These are phyloP conservation scores for Natrix natrix DNA, from an alignment of 2,797 vertebrate genomes.

Conservation along the genomic window DNA sequence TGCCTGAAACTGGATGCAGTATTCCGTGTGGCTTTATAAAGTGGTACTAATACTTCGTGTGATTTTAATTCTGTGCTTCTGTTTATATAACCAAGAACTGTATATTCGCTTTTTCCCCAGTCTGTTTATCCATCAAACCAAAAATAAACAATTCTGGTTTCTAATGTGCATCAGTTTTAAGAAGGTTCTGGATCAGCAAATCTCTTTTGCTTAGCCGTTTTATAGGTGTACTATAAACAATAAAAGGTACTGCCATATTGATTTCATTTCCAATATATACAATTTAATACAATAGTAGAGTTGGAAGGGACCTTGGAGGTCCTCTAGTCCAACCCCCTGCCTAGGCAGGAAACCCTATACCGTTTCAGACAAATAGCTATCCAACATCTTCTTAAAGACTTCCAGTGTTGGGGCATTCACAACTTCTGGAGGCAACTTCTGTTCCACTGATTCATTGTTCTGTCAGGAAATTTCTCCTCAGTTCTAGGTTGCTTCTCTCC, in stretches of 20 bases:
- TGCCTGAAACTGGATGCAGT: neutral
- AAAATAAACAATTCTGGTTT: neutral
- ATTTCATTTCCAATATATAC: neutral
- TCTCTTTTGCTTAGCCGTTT: neutral
- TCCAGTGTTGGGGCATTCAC: too few species aligned
- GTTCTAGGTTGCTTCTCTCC: too few species aligned
- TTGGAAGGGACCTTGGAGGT: too few species aligned
- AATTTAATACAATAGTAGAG: too few species aligned
- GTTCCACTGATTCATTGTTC: too few species aligned
- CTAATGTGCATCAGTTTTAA: neutral
- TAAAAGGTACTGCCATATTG: neutral
- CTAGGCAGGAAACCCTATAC: too few species aligned
- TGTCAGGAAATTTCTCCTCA: too few species aligned
- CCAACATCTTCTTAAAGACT: too few species aligned
- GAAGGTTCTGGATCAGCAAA: neutral
- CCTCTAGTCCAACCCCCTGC: too few species aligned
- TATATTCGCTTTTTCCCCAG: neutral
- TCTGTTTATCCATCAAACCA: neutral
- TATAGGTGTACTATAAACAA: neutral
- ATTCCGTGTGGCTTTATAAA: neutral
- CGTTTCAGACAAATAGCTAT: too few species aligned
- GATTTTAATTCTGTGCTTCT: neutral
- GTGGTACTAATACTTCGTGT: neutral
- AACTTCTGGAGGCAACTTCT: too few species aligned
- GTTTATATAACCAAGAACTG: neutral